Percentiles rank a stretch among this genome's conserved stretches.
phyloP scores from a whole-genome alignment of 2,797 vertebrate species.

The Fundulus diaphanus region DNA sequence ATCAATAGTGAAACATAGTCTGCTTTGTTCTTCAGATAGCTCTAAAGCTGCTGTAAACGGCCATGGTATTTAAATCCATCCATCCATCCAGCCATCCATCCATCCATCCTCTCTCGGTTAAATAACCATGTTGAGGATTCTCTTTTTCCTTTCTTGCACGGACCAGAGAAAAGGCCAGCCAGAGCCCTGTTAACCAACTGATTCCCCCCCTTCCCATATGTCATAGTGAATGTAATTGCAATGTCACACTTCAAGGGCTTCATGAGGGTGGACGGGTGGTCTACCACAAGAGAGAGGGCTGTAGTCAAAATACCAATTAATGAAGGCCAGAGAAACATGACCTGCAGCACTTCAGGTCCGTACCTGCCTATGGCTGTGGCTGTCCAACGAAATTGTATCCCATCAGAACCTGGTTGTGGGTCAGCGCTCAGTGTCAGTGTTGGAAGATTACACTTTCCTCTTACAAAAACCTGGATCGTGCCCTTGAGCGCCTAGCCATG shows the following conservation, averaged over 20 bases:
- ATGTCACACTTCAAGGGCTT: constrained; percentile 83
- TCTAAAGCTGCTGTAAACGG: constrained; percentile 69
- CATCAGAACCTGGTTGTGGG: constrained; percentile 74
- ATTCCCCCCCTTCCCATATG: constrained; percentile 74
- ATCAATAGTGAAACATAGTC: constrained; percentile 66
- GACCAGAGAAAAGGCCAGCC: constrained; percentile 53
- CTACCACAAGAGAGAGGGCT: constrained; percentile 73
- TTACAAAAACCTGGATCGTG: constrained; percentile 56
- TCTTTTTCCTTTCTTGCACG: constrained; percentile 66
- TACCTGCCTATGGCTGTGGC: constrained; percentile 70
- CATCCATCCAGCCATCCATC: constrained; percentile 54
- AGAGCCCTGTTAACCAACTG: constrained; percentile 75
- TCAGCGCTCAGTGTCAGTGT: constrained; percentile 71
- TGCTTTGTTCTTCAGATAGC: constrained; percentile 53
- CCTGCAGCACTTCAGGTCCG: constrained; percentile 70
- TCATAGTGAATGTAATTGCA: constrained; percentile 80
- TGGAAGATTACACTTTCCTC: constrained; percentile 73
- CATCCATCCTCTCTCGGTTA: constrained; percentile 47
- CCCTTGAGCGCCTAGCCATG: constrained; percentile 66
- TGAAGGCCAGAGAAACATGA: constrained; percentile 78
- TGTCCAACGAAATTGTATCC: constrained; percentile 79
- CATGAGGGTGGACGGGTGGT: constrained; percentile 73
- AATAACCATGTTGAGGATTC: constrained; percentile 76
- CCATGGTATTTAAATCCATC: constrained; percentile 73
- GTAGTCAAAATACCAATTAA: constrained; percentile 83